Conservation (phyloP, 2,888 invertebrate genomes). For the Daptonema setosum region DNA sequence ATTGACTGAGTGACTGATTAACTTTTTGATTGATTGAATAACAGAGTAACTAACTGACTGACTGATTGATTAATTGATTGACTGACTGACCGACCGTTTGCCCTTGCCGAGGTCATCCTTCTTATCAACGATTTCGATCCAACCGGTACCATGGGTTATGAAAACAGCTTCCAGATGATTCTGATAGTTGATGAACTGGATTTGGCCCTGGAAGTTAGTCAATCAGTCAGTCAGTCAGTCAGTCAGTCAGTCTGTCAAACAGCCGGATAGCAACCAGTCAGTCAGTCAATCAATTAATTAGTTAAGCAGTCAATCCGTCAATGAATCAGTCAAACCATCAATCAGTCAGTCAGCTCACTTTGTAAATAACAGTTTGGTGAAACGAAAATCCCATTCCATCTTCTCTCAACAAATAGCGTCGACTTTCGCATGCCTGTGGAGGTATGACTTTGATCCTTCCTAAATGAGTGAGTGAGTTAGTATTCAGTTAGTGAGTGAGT, state of each 20-base stretch:
- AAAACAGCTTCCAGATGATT: constrained; percentile 3
- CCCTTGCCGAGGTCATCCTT: background rate
- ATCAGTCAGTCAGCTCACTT: background rate
- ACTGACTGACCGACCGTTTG: background rate
- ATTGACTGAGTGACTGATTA: too few species aligned
- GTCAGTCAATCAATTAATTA: background rate
- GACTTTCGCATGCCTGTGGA: background rate
- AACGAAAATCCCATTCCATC: constrained; percentile 2
- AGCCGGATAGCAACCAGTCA: background rate
- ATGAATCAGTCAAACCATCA: background rate
- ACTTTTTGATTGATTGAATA: too few species aligned
- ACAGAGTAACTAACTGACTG: too few species aligned
- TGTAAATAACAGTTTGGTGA: constrained; percentile 1
- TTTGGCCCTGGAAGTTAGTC: background rate
- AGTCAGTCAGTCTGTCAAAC: background rate
- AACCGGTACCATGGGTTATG: constrained; percentile 1
- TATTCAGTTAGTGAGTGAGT: too few species aligned
- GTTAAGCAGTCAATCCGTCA: background rate
- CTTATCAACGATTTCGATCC: background rate
- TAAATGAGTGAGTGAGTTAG: too few species aligned
- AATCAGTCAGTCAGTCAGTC: too few species aligned
- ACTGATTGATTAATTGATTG: too few species aligned
- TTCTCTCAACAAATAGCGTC: background rate
- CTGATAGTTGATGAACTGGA: background rate
- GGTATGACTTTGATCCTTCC: background rate